Conservation (phyloP, 2,888 invertebrate species). For the Chalcosyrphus nemorum region DNA sequence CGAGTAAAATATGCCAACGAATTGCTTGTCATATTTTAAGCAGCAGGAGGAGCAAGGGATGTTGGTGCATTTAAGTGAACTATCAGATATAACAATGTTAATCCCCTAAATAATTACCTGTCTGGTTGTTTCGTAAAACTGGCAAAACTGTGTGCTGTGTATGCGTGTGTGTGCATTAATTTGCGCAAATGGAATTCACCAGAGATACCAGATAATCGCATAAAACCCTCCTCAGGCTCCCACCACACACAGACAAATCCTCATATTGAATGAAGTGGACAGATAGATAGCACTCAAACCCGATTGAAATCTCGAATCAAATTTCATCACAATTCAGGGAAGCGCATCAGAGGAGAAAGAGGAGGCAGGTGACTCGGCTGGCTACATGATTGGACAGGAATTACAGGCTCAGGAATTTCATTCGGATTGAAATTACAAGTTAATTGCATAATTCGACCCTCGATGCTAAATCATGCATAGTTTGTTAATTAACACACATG, state of each 20-base stretch:
- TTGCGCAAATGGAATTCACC: constrained; percentile 67
- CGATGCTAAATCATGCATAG: constrained; percentile 69
- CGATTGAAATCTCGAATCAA: constrained; percentile 67
- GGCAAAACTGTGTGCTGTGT: neutral
- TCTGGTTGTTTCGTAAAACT: constrained; percentile 42
- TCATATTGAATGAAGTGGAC: constrained; percentile 42
- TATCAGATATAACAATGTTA: constrained; percentile 57
- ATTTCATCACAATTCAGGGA: constrained; percentile 49
- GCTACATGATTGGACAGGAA: constrained; percentile 60
- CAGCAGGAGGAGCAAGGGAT: neutral
- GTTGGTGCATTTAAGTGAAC: constrained; percentile 46
- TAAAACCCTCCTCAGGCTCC: constrained; percentile 28
- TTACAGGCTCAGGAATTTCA: constrained; percentile 68
- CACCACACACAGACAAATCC: neutral
- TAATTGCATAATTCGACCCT: constrained; percentile 71
- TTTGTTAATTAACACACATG: constrained; percentile 71
- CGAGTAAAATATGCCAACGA: neutral
- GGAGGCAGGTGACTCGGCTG: neutral
- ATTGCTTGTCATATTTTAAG: constrained; percentile 34
- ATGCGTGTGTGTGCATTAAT: constrained; percentile 46
- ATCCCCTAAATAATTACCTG: constrained; percentile 68
- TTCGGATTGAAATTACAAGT: constrained; percentile 69
- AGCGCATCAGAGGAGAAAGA: neutral
- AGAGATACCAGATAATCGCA: constrained; percentile 67
- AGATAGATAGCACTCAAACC: constrained; percentile 64